These are phyloP conservation scores for Apteryx owenii DNA, from an alignment of 2,113 vertebrate genomes.

Conservation along the genomic window DNA sequence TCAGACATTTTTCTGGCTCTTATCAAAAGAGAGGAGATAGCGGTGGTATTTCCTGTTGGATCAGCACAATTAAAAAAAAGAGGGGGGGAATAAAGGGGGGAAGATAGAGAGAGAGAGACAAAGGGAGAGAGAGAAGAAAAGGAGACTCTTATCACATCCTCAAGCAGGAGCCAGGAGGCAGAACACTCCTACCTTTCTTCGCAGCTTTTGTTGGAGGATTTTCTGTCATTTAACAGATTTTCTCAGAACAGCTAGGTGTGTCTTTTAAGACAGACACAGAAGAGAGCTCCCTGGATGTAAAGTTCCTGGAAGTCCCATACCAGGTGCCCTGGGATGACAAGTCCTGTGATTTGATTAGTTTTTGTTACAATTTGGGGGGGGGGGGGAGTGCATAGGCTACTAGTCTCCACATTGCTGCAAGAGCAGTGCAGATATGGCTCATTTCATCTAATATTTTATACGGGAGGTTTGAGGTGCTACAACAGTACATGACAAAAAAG, in stretches of 20 bases:
- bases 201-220: background rate
- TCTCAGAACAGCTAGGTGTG: background rate
- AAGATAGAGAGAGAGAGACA: no score
- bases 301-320: background rate
- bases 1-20: background rate
- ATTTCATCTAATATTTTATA: background rate
- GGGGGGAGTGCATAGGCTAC: background rate
- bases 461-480: background rate
- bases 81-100: no score
- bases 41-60: background rate
- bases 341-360: background rate
- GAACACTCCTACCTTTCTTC: background rate
- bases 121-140: background rate
- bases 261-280: background rate
- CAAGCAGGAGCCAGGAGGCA: background rate
- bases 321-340: background rate
- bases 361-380: background rate
- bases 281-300: background rate
- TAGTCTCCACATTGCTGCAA: background rate
- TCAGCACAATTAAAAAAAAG: slow-evolving; percentile 9
- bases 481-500: background rate
- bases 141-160: background rate
- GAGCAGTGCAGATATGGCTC: background rate
- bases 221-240: background rate
- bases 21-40: background rate